Conservation (phyloP, 2,797 vertebrate species). For the Poecilia picta region DNA sequence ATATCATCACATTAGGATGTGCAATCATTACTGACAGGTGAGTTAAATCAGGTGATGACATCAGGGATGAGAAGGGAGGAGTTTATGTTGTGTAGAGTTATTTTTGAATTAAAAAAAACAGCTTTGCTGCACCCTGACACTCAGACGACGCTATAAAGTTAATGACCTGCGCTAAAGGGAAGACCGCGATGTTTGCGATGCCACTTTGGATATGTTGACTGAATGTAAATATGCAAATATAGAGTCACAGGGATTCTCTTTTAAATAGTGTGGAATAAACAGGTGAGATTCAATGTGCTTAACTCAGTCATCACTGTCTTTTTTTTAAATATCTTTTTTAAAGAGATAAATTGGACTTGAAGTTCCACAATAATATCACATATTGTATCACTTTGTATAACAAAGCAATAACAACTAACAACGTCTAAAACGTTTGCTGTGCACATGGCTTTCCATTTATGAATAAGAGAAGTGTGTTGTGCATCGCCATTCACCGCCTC, state of each 20-base stretch:
- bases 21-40: neutral
- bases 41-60: neutral
- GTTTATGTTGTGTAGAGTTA: neutral
- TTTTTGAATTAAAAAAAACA: neutral
- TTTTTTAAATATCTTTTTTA: neutral
- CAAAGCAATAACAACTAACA: neutral
- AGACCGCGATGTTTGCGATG: neutral
- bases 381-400: neutral
- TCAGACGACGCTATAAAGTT: neutral
- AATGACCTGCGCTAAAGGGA: neutral
- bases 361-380: neutral
- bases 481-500: neutral
- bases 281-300: neutral
- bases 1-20: neutral
- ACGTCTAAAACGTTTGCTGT: neutral
- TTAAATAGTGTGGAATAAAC: neutral
- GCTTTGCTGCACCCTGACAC: neutral
- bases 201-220: neutral
- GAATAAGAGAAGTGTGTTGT: neutral
- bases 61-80: neutral
- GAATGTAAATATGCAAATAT: neutral
- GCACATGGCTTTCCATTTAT: neutral
- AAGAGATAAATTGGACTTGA: neutral
- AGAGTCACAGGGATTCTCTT: neutral
- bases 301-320: neutral